phyloP scores from a whole-genome alignment of 2,888 invertebrate species.

The Hipparchia semele region DNA sequence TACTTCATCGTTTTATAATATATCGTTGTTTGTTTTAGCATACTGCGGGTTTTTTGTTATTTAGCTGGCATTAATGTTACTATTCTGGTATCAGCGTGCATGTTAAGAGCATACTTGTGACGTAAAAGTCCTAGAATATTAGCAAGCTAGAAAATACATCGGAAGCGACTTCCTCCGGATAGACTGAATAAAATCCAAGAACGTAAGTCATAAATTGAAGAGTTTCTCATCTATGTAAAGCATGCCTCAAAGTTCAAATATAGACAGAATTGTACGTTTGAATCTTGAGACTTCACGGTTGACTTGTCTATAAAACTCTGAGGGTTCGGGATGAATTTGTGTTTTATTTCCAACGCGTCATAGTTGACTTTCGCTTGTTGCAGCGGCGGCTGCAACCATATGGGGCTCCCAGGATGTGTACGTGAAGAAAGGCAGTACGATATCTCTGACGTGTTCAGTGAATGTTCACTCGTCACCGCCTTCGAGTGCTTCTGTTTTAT shows the following conservation, averaged over 20 bases:
- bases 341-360: conserved; percentile 38
- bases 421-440: conserved; percentile 95
- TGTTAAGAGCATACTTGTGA: background rate
- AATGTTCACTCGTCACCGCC: conserved; percentile 92
- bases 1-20: too few relatives aligned
- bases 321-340: conserved; percentile 13
- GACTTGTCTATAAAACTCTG: conserved; percentile 28
- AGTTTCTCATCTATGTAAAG: conserved; percentile 27
- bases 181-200: conserved; percentile 8
- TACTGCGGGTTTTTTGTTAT: background rate
- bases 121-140: background rate
- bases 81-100: background rate
- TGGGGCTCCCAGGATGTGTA: conserved; percentile 93
- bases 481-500: conserved; percentile 86
- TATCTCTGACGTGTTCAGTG: conserved; percentile 93
- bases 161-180: background rate
- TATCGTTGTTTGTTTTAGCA: background rate
- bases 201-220: conserved; percentile 27
- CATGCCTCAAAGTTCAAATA: conserved; percentile 27
- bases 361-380: conserved; percentile 65
- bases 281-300: conserved; percentile 38
- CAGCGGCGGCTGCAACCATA: conserved; percentile 94
- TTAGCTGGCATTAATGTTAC: conserved; percentile 3
- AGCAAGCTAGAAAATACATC: conserved; percentile 9
- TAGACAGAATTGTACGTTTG: conserved; percentile 38